Evolutionary conservation across 1,140 invertebrate species (phyloP).

Genomic region (Ridgeia piscesae): DNA sequence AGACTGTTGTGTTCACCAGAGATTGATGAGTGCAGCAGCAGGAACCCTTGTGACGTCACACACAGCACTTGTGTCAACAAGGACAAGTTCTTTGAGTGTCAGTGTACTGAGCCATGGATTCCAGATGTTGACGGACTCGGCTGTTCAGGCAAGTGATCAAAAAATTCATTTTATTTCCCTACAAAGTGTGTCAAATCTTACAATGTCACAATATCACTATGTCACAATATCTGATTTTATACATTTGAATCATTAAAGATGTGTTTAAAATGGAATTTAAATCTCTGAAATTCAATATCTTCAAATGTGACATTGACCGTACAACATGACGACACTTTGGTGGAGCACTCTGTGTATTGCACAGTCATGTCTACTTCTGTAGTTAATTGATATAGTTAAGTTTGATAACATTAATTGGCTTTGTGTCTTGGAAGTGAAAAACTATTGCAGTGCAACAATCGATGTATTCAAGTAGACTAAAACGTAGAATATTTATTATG

Average conservation of each 20-base stretch:
- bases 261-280: too few relatives aligned
- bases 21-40: not conserved
- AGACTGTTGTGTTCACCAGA: slow-evolving; percentile 1
- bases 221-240: too few relatives aligned
- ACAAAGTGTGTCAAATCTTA: not conserved
- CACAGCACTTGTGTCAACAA: slow-evolving; percentile 15
- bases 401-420: not conserved
- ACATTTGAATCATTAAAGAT: too few relatives aligned
- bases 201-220: too few relatives aligned
- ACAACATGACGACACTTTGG: too few relatives aligned
- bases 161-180: not conserved
- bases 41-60: not conserved
- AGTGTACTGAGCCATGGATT: slow-evolving; percentile 10
- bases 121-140: slow-evolving; percentile 7
- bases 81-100: slow-evolving; percentile 10
- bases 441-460: not conserved
- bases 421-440: not conserved
- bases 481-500: not conserved
- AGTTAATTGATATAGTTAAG: too few relatives aligned
- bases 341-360: too few relatives aligned
- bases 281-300: too few relatives aligned
- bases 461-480: not conserved
- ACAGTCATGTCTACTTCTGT: too few relatives aligned
- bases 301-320: too few relatives aligned
- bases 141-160: not conserved